phyloP scores from a whole-genome alignment of 2,113 vertebrate species.

The Ciconia maguari region DNA sequence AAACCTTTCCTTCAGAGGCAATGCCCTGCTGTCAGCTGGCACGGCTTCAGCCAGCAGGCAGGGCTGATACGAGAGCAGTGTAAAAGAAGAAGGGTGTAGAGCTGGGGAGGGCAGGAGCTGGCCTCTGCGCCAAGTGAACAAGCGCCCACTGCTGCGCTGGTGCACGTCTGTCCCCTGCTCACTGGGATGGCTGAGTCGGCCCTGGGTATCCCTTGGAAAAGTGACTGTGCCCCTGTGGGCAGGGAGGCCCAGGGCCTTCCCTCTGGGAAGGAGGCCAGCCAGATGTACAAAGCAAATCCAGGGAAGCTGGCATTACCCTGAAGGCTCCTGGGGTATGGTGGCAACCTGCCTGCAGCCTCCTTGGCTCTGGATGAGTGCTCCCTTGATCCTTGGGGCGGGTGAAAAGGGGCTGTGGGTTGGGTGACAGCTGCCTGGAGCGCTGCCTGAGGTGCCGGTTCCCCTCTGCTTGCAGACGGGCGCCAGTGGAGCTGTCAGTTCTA shows the following conservation, averaged over 20 bases:
- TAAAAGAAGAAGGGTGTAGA: not conserved
- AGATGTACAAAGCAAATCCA: conserved; percentile 44
- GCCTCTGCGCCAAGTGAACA: not conserved
- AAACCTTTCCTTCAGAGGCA: conserved; percentile 15
- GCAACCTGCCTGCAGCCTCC: not conserved
- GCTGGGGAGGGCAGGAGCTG: not conserved
- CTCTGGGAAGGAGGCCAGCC: conserved; percentile 34
- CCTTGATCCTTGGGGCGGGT: not conserved
- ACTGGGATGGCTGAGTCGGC: not conserved
- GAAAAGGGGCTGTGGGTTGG: not conserved
- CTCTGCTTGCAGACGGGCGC: conserved; percentile 80
- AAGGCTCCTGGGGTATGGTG: not conserved
- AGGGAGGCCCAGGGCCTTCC: conserved; percentile 10
- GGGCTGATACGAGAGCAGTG: not conserved
- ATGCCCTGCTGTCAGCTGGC: conserved; percentile 3
- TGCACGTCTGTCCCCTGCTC: not conserved
- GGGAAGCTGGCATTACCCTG: not conserved
- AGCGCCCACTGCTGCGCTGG: not conserved
- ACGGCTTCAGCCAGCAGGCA: not conserved
- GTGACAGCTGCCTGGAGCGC: not conserved
- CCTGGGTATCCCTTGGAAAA: not conserved
- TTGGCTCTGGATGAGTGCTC: not conserved
- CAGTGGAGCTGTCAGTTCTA: conserved; percentile 92
- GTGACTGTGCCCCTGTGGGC: not conserved
- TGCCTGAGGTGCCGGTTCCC: not conserved